Evolutionary conservation across 1,140 invertebrate genomes (phyloP).

Genomic region (Ceratina japonica): DNA sequence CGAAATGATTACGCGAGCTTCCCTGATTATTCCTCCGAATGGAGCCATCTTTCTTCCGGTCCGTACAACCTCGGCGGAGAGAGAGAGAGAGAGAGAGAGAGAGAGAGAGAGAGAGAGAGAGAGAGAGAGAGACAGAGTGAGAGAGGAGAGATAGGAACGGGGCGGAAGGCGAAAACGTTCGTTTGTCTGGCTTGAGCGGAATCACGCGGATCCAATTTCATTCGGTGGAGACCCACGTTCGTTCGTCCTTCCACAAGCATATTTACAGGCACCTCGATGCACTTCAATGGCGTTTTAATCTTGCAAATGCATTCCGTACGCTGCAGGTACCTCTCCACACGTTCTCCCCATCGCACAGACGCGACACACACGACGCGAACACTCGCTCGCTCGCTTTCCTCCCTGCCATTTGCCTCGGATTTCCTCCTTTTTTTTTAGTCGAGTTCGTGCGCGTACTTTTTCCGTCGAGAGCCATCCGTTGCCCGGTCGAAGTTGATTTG

Average conservation of each 20-base stretch:
- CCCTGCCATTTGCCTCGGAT: not conserved
- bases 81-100: too few species aligned
- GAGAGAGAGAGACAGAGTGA: too few species aligned
- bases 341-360: conserved; percentile 30
- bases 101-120: not conserved
- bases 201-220: conserved; percentile 47
- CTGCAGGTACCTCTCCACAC: not conserved
- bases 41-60: conserved; percentile 39
- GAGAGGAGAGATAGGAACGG: not conserved
- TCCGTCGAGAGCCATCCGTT: not conserved
- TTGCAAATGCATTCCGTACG: conserved; percentile 55
- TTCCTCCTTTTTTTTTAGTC: not conserved
- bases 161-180: conserved; percentile 21
- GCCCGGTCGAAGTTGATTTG: not conserved
- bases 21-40: conserved; percentile 46
- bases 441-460: conserved; percentile 4
- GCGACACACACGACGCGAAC: too few species aligned
- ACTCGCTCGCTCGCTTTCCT: not conserved
- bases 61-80: not conserved
- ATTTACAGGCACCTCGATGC: conserved; percentile 63
- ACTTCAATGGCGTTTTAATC: conserved; percentile 66
- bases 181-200: conserved; percentile 14
- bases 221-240: conserved; percentile 22
- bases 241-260: conserved; percentile 45
- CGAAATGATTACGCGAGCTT: conserved; percentile 30